Conservation (phyloP, 1,140 invertebrate species). For the Drosophila pseudoananassae region DNA sequence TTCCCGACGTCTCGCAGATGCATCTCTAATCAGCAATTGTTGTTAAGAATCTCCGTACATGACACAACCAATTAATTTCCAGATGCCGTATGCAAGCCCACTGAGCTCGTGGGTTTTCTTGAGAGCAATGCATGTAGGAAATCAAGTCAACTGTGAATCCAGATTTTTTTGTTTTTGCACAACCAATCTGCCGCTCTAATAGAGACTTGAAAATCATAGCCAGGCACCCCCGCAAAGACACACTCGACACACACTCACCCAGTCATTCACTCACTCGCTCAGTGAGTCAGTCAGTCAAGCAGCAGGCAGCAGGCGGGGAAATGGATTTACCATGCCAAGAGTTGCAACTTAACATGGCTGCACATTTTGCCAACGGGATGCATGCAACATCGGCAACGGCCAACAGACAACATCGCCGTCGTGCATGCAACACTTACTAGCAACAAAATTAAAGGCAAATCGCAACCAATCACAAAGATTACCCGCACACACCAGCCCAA, state of each 20-base stretch:
- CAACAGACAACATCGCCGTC: slow-evolving; percentile 40
- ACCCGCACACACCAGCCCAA: slow-evolving; percentile 43
- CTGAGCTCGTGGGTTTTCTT: slow-evolving; percentile 5
- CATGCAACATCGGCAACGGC: slow-evolving; percentile 43
- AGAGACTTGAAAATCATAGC: slow-evolving; percentile 66
- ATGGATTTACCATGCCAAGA: slow-evolving; percentile 45
- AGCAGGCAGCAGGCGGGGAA: slow-evolving; percentile 39
- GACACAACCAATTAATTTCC: slow-evolving; percentile 76
- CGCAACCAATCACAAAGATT: slow-evolving; percentile 82
- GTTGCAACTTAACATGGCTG: slow-evolving; percentile 67
- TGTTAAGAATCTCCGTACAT: slow-evolving; percentile 52
- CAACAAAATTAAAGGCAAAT: slow-evolving; percentile 80
- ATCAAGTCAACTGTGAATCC: slow-evolving; percentile 48
- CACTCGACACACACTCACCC: slow-evolving; percentile 29
- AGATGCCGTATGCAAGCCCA: slow-evolving; percentile 48
- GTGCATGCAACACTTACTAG: slow-evolving; percentile 76
- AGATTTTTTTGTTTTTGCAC: slow-evolving; percentile 38
- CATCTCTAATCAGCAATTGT: slow-evolving; percentile 54
- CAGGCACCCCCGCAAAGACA: slow-evolving; percentile 67
- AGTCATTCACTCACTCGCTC: slow-evolving; percentile 20
- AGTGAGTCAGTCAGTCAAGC: slow-evolving; percentile 38
- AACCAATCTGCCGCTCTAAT: slow-evolving; percentile 58
- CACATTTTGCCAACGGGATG: slow-evolving; percentile 76
- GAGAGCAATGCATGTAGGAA: slow-evolving; percentile 6
- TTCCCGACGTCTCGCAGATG: slow-evolving; percentile 28